phyloP scores from a whole-genome alignment of 2,888 invertebrate species.

The Ennomos fuscantarius region DNA sequence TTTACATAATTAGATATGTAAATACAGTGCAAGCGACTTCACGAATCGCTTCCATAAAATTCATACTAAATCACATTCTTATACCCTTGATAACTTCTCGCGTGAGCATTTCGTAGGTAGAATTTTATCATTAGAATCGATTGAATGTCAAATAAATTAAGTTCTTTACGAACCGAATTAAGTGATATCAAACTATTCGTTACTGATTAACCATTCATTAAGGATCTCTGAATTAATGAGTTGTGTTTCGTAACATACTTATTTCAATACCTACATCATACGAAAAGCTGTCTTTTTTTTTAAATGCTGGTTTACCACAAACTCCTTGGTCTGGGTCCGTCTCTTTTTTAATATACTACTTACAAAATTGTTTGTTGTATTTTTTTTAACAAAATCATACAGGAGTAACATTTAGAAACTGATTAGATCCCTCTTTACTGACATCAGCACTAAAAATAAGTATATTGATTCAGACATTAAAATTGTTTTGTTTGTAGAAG shows the following conservation, averaged over 20 bases:
- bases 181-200: slow-evolving; percentile 18
- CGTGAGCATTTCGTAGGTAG: slow-evolving; percentile 6
- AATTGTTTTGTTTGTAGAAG: no score
- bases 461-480: no score
- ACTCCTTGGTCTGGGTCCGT: no score
- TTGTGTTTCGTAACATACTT: slow-evolving; percentile 1
- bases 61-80: slow-evolving; percentile 24
- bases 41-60: slow-evolving; percentile 22
- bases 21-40: slow-evolving; percentile 41
- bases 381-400: no score
- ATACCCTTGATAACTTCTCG: slow-evolving; percentile 19
- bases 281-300: no score
- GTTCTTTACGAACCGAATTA: slow-evolving; percentile 21
- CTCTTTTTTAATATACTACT: no score
- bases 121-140: slow-evolving; percentile 11
- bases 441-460: no score
- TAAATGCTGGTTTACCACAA: no score
- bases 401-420: no score
- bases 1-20: slow-evolving; percentile 69
- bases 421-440: no score
- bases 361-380: no score
- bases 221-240: slow-evolving; percentile 21
- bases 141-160: slow-evolving; percentile 25
- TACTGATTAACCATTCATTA: slow-evolving; percentile 24
- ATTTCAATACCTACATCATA: no score